Base-by-base conservation (phyloP, 1,140 invertebrate species). In the Drosophila paulistorum region DNA sequence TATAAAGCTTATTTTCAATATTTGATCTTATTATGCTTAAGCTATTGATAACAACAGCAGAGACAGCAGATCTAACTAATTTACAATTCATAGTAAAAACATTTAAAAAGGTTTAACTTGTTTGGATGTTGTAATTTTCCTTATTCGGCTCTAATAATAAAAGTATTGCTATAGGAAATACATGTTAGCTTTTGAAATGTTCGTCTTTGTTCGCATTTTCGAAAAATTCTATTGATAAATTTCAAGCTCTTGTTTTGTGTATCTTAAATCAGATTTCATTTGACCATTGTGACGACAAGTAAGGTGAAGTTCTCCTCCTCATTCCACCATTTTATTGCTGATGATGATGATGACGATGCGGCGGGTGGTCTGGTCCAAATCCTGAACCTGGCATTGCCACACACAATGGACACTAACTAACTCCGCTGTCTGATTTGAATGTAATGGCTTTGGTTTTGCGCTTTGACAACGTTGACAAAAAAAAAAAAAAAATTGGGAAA, bases 361-460 rank as follows among this genome's bases (percentile, higher is more conserved):
- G 37, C 37, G 10, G 37, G 10, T 51, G 45, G 10, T 20, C 14
- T 48, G 45, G 45, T 20, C 14, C 7, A 48, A 20, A 17, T 48
- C 45, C 45, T 60, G 45, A 55, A 51, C 72, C 35, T 71, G 67
- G 65, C 59, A 42, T 45, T 51, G 66, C n/a, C 39, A 42, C n/a
- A 55, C 80, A 89, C 84, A 89, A 89, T 89, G 81, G 81, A 65
- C 74, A 84, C 84, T 89, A 89, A 89, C 84, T 89, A 89, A 89
- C 84, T 81, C 77, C 79, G 48, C 26, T 54, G 67, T 72, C 84
- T 89, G 84, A 89, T 89, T 89, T 89, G 84, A 89, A 89, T 89
- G 81, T 89, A 90, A 89, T 89, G 71, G 77, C 69, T 74, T 80
- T 80, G 71, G 51, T 65, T 45, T 63, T 14, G 30, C 41, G 42